Base-by-base conservation (phyloP, 2,888 invertebrate species). In the Drosophila pseudotalamancana region DNA sequence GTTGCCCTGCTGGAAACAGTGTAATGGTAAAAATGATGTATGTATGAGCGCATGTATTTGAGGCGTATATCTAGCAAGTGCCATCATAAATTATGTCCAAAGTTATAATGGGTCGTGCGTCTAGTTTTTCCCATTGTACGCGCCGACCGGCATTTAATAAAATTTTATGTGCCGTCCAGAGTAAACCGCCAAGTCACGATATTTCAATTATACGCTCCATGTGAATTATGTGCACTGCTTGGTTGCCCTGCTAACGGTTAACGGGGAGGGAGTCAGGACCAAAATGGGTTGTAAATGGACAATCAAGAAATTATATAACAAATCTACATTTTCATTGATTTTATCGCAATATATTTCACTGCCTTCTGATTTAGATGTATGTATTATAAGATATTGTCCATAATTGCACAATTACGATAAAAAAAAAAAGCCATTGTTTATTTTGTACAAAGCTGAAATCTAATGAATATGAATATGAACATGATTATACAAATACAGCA, bases 21-120 rank as follows among this genome's bases (percentile, higher is more conserved):
- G 46, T 39, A 32, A 51, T 46, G 29, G 18, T 42, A 42, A 51
- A 60, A 72, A 53, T 51, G 40, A 50, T 48, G 39, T 18, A 56
- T 48, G 18, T 37, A 43, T 40, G 6, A 46, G 25, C 21, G 40
- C 29, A 16, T 23, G 18, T 27, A 53, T 64, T 51, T 49, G 31
- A 50, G 46, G 34, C 40, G 50, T 55, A 71, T 71, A 57, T 64
- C 64, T 71, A 71, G 72, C 80, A 80, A 82, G 76, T 80, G 80
- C 64, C 61, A 66, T 73, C 83, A 83, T 85, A 83, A 83, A 83
- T 83, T 82, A 82, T 72, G 80, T 77, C 68, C 49, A 83, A 82
- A 82, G 77, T 82, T 85, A 70, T 85, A 85, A 85, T 85, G 83
- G 80, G 56, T 61, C 27, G 63, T 57, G 60, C 54, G 70, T 79